Evolutionary conservation across 2,888 invertebrate species (phyloP), one percentile per base, ranked within the genome.

Genomic region (Drosophila siamana): DNA sequence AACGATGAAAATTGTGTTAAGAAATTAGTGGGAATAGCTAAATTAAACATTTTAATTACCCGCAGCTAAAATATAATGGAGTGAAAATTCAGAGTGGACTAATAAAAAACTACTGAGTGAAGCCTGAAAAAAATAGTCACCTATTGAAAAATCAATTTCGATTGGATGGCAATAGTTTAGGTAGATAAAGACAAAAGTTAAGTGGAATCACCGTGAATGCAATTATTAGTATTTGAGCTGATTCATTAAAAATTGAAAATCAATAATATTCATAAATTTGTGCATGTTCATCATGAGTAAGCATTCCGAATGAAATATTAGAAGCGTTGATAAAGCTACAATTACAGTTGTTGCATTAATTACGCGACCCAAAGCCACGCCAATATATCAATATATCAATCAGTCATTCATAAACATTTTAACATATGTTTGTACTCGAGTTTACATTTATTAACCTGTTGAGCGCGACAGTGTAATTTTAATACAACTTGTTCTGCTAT

Each of bases 371-470:
- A 54, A 19, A 30, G n/a, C 28, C 3, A 5, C 9, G n/a, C 9
- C 19, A 52, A 16, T 52, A 19, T 6, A 9, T 19, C 30, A 54
- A 41, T 41, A n/a, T 8, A 8, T 19, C 52, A 30, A 13, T 30
- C 15, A 2, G 13, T 13, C 13, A 38, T 15, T 38, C 36, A 38
- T 13, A 15, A 15, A 19, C 5, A 3, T 28, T 22, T 22, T 28
- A 13, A 33, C 13, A 54, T 16, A 2, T 5, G 19, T 28, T 15
- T 24, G 6, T 28, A n/a, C 7, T 8, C 24, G 28, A 4, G 7
- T n/a, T 6, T 19, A 11, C 5, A 19, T 26, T 13, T 41, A 28
- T 16, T 40, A 26, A n/a, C 8, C 24, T 24, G 36, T 13, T 50
- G 13, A 38, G 15, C 26, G 15, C 26, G 7, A 19, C 52, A 52